Evolutionary conservation across 1,140 invertebrate species (phyloP).

Genomic region (Eumeta japonica): DNA sequence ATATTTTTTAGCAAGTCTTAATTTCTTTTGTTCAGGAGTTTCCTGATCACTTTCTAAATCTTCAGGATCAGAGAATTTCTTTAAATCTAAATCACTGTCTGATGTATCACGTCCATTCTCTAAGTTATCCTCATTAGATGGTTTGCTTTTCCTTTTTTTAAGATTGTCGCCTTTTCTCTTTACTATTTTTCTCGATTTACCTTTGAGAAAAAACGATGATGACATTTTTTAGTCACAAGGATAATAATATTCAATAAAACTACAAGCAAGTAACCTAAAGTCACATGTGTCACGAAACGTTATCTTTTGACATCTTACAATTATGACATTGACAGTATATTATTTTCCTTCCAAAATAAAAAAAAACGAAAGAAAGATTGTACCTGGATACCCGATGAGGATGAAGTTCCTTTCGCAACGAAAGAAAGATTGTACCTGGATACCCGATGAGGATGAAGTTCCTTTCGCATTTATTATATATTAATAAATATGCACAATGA

Average conservation of each 20-base stretch:
- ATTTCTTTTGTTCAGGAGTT: conserved; percentile 85
- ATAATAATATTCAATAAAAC: too few species aligned
- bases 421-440: neutral
- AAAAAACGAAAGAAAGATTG: neutral
- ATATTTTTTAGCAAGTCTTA: conserved; percentile 86
- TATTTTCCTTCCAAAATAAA: neutral
- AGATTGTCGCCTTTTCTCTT: conserved; percentile 54
- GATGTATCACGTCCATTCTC: conserved; percentile 58
- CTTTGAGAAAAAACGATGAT: conserved; percentile 65
- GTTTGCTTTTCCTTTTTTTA: conserved; percentile 37
- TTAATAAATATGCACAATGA: neutral
- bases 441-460: neutral
- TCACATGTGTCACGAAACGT: too few species aligned
- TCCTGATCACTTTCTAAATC: conserved; percentile 71
- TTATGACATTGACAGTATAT: too few species aligned
- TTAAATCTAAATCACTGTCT: conserved; percentile 48
- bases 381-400: neutral
- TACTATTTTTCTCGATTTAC: conserved; percentile 56
- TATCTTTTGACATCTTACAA: too few species aligned
- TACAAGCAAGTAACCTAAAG: too few species aligned
- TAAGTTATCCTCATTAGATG: conserved; percentile 48
- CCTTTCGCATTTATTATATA: neutral
- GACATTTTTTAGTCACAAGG: conserved; percentile 26
- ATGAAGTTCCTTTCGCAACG: neutral
- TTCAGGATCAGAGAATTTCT: conserved; percentile 56